These are phyloP conservation scores for Stenoptilia bipunctidactyla DNA, from an alignment of 2,888 invertebrate species.

Conservation along the genomic window DNA sequence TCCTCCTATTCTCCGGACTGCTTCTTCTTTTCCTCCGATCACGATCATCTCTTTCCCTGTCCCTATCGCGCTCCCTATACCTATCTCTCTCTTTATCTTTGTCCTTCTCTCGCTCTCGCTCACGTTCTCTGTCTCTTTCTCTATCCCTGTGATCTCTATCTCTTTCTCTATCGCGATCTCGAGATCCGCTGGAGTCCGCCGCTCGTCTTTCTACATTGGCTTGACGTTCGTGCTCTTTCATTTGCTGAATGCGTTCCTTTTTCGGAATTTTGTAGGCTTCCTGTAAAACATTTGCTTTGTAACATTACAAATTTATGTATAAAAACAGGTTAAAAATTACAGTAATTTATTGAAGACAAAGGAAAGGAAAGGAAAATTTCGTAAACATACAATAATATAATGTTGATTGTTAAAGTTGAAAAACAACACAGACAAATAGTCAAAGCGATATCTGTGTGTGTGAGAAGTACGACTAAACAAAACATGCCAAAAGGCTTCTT, in stretches of 20 bases:
- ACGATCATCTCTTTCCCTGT: slow-evolving; percentile 42
- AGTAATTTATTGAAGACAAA: too few relatives aligned
- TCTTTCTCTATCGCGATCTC: slow-evolving; percentile 40
- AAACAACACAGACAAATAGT: too few relatives aligned
- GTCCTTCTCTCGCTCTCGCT: slow-evolving; percentile 32
- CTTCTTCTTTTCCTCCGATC: slow-evolving; percentile 52
- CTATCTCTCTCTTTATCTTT: slow-evolving; percentile 26
- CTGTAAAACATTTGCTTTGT: too few relatives aligned
- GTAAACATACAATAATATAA: too few relatives aligned
- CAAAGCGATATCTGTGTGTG: too few relatives aligned
- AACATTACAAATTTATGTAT: too few relatives aligned
- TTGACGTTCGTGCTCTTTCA: slow-evolving; percentile 95
- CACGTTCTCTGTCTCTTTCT: slow-evolving; percentile 27
- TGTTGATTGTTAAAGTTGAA: too few relatives aligned
- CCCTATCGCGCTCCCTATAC: slow-evolving; percentile 32
- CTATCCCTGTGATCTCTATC: slow-evolving; percentile 32
- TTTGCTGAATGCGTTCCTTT: slow-evolving; percentile 92
- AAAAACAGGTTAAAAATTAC: too few relatives aligned
- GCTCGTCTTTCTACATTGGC: slow-evolving; percentile 75
- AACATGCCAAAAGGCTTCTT: too few relatives aligned
- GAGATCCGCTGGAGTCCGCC: slow-evolving; percentile 54
- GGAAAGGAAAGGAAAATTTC: too few relatives aligned
- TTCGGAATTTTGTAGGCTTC: slow-evolving; percentile 91
- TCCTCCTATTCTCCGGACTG: slow-evolving; percentile 56
- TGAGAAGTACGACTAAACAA: too few relatives aligned